phyloP scores from a whole-genome alignment of 2,113 vertebrate genomes.

The Sinosuthora webbiana region DNA sequence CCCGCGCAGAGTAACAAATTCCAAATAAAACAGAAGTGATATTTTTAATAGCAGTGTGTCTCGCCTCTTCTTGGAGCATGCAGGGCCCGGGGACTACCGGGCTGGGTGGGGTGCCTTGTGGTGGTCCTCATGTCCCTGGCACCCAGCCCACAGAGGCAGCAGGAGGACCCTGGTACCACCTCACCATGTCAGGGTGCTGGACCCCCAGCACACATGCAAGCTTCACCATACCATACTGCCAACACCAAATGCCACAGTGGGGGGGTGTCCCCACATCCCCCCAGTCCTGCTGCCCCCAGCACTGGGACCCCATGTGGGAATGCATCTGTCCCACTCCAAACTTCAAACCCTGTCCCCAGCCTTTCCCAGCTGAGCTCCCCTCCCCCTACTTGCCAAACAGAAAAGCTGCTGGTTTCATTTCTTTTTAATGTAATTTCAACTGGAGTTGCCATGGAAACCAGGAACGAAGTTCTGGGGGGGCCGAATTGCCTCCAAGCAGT shows the following conservation, averaged over 20 bases:
- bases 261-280: accelerated
- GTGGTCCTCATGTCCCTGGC: neutral
- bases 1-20: conserved; percentile 55
- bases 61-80: neutral
- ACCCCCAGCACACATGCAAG: neutral
- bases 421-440: conserved; percentile 63
- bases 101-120: neutral
- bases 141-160: neutral
- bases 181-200: neutral
- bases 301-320: neutral
- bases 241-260: neutral
- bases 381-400: conserved; percentile 24
- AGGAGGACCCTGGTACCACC: neutral
- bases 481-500: conserved; percentile 8
- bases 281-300: neutral
- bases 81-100: accelerated
- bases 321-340: neutral
- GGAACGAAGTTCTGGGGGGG: neutral
- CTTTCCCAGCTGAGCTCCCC: neutral
- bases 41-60: conserved; percentile 63
- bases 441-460: conserved; percentile 57
- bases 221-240: neutral
- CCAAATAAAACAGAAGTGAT: conserved; percentile 71
- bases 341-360: neutral
- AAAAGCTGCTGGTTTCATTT: conserved; percentile 55